These are phyloP conservation scores for Brachyrhaphis roseni DNA, from an alignment of 2,797 vertebrate genomes.

Conservation along the genomic window DNA sequence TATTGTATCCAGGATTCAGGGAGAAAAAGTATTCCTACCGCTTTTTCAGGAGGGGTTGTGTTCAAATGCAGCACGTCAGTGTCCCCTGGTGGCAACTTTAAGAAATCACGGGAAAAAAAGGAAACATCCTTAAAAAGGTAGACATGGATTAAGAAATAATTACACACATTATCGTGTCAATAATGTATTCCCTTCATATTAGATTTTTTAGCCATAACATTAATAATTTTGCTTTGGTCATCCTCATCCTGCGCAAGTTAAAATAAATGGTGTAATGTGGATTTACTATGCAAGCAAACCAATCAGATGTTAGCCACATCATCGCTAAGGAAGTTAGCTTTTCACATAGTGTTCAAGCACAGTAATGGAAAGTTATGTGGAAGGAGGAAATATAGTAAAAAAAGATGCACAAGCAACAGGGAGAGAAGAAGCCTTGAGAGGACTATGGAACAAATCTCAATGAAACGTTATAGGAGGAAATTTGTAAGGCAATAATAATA, in stretches of 20 bases:
- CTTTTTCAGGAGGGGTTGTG: neutral
- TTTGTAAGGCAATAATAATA: neutral
- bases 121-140: neutral
- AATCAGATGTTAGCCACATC: neutral
- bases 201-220: neutral
- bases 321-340: neutral
- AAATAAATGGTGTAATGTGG: neutral
- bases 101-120: neutral
- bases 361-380: neutral
- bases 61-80: slow-evolving; percentile 1
- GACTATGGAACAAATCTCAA: neutral
- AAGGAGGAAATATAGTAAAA: neutral
- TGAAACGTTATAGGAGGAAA: neutral
- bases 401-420: neutral
- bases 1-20: neutral
- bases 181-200: neutral
- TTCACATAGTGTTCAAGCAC: neutral
- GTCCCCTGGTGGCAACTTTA: slow-evolving; percentile 19
- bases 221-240: neutral
- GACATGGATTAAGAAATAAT: neutral
- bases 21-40: neutral
- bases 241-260: neutral
- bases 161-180: neutral
- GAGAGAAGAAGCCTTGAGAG: neutral
- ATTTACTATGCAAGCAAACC: neutral